These are phyloP conservation scores for Drosophila emarginata DNA, from an alignment of 2,888 invertebrate genomes.

Conservation along the genomic window DNA sequence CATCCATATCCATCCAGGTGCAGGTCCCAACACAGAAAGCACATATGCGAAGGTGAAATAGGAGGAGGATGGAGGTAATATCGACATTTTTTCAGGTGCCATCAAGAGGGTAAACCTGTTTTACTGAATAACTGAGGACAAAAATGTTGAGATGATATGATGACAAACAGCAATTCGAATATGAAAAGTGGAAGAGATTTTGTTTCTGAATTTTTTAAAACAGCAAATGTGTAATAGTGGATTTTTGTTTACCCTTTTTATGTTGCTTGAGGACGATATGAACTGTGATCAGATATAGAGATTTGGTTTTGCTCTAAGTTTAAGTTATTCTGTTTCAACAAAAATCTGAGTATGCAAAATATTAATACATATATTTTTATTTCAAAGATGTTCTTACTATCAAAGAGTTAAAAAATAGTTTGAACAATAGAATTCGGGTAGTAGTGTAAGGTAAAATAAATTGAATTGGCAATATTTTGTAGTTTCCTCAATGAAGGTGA, in stretches of 20 bases:
- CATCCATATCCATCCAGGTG: background rate
- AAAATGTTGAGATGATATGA: slow-evolving; percentile 39
- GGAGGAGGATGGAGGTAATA: slow-evolving; percentile 5
- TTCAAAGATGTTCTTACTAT: too few species aligned
- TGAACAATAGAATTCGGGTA: too few species aligned
- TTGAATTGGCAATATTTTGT: too few species aligned
- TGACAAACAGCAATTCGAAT: slow-evolving; percentile 42
- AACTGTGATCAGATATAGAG: background rate
- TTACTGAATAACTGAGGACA: slow-evolving; percentile 28
- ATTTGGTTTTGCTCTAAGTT: too few species aligned
- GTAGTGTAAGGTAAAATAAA: too few species aligned
- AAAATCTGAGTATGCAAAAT: too few species aligned
- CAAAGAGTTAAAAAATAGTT: too few species aligned
- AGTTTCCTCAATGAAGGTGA: too few species aligned
- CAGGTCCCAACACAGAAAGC: background rate
- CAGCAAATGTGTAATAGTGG: background rate
- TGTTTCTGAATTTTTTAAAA: background rate
- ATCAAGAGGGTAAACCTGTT: slow-evolving; percentile 35
- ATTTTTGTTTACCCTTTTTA: background rate
- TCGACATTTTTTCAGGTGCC: slow-evolving; percentile 46
- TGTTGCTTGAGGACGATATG: background rate
- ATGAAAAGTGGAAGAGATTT: slow-evolving; percentile 19
- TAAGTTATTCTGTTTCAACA: too few species aligned
- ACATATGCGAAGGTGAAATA: background rate
- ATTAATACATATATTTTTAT: too few species aligned